A percentile compares a stretch with the other conserved stretches of the same genome.
Conservation (phyloP, 2,113 vertebrate genomes). For the Macrotis lagotis region DNA sequence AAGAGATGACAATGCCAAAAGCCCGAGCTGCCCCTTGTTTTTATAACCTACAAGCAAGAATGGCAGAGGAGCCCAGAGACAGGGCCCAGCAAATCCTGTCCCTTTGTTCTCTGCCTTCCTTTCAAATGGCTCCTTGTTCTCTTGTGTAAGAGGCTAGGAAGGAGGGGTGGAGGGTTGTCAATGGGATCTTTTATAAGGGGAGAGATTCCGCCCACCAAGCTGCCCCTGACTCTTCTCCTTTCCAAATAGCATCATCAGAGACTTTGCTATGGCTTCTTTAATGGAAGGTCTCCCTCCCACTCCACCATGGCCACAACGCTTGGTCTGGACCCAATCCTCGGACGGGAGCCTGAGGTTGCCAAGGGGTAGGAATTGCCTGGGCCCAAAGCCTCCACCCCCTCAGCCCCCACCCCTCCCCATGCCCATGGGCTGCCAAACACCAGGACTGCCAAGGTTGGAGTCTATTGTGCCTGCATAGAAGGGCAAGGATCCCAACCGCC, state of each 20-base stretch:
- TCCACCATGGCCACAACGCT: neutral
- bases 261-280: slow-evolving; percentile 48
- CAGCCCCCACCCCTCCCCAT: neutral
- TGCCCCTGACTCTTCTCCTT: slow-evolving; percentile 48
- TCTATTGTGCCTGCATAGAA: neutral
- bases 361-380: neutral
- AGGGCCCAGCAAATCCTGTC: slow-evolving; percentile 48
- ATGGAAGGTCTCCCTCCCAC: neutral
- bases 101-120: slow-evolving; percentile 50
- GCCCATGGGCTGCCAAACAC: slow-evolving; percentile 16
- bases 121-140: slow-evolving; percentile 60
- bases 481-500: neutral
- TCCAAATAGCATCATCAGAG: neutral
- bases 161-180: slow-evolving; percentile 43
- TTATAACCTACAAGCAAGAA: slow-evolving; percentile 44
- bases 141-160: slow-evolving; percentile 14
- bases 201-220: slow-evolving; percentile 50
- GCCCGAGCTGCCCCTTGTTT: slow-evolving; percentile 42
- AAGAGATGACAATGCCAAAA: neutral
- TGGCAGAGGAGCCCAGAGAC: slow-evolving; percentile 41
- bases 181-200: slow-evolving; percentile 61
- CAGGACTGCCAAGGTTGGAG: neutral
- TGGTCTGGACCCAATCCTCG: neutral
- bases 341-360: slow-evolving; percentile 4
- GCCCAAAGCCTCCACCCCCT: neutral